These are phyloP conservation scores for Hyles vespertilio DNA, from an alignment of 1,140 invertebrate species.

Conservation along the genomic window DNA sequence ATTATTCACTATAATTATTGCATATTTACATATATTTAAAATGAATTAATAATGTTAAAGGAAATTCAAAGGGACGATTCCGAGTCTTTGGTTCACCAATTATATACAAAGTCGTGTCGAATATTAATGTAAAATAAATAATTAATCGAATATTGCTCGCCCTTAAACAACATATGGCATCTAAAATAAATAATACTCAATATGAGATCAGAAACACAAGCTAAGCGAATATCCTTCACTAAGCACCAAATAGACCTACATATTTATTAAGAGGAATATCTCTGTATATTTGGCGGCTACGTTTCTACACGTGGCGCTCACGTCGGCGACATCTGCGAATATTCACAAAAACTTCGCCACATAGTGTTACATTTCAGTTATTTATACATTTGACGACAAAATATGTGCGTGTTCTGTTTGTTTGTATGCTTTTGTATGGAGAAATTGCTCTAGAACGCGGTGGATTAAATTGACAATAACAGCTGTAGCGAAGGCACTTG, in stretches of 20 bases:
- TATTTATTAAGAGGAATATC: no score
- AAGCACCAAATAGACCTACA: constrained; percentile 52
- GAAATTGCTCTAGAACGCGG: background rate
- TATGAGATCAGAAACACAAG: constrained; percentile 71
- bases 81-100: constrained; percentile 67
- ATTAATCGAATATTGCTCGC: constrained; percentile 56
- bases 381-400: no score
- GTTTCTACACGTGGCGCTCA: no score
- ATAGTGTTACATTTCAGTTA: no score
- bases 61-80: constrained; percentile 55
- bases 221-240: constrained; percentile 43
- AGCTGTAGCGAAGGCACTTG: background rate
- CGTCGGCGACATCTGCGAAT: no score
- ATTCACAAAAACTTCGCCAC: no score
- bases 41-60: constrained; percentile 25
- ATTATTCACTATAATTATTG: constrained; percentile 20
- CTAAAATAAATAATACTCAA: constrained; percentile 72
- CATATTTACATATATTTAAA: constrained; percentile 28
- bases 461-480: constrained; percentile 1
- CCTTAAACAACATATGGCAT: constrained; percentile 64
- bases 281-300: no score
- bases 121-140: constrained; percentile 45
- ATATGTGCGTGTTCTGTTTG: no score
- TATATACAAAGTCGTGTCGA: constrained; percentile 59
- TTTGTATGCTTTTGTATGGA: no score